Percentiles rank a stretch among this genome's conserved stretches.
Conservation (phyloP, 2,797 vertebrate species). For the Crocidura indochinensis region DNA sequence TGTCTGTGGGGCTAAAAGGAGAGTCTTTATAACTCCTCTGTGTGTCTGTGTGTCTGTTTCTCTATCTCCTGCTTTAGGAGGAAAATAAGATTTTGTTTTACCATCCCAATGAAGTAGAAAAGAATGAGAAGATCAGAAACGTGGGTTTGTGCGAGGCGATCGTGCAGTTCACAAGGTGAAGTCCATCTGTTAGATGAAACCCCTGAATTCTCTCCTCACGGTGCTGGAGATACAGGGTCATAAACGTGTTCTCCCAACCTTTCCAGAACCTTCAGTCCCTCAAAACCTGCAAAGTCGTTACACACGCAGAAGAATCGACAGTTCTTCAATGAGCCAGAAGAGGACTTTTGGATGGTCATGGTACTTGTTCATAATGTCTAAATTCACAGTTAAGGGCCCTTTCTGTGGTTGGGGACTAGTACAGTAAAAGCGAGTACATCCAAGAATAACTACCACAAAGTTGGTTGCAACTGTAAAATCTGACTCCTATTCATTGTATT, state of each 20-base stretch:
- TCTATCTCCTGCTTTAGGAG: constrained; percentile 91
- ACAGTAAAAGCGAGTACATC: not conserved
- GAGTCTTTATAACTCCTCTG: too few species aligned
- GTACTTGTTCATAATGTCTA: constrained; percentile 89
- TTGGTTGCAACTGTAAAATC: constrained; percentile 54
- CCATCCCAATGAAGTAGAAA: constrained; percentile 97
- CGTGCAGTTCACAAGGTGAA: constrained; percentile 98
- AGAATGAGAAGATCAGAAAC: constrained; percentile 99
- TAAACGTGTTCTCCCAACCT: constrained; percentile 58
- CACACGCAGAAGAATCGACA: constrained; percentile 99
- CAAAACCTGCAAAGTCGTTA: constrained; percentile 98
- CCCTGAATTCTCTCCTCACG: not conserved
- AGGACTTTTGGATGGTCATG: constrained; percentile 99
- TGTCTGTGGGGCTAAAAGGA: too few species aligned
- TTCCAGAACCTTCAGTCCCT: constrained; percentile 97
- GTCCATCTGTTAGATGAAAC: constrained; percentile 27
- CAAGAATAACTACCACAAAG: not conserved
- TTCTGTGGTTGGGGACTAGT: constrained; percentile 17
- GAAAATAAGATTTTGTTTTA: constrained; percentile 99
- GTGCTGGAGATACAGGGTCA: constrained; percentile 8
- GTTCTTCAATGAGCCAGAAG: constrained; percentile 98
- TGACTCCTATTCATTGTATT: constrained; percentile 6
- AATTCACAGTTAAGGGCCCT: not conserved
- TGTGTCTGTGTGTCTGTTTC: too few species aligned
- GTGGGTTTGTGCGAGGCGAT: constrained; percentile 99